These are phyloP conservation scores for Gordius sp. DNA, from an alignment of 2,888 invertebrate species.

Conservation along the genomic window DNA sequence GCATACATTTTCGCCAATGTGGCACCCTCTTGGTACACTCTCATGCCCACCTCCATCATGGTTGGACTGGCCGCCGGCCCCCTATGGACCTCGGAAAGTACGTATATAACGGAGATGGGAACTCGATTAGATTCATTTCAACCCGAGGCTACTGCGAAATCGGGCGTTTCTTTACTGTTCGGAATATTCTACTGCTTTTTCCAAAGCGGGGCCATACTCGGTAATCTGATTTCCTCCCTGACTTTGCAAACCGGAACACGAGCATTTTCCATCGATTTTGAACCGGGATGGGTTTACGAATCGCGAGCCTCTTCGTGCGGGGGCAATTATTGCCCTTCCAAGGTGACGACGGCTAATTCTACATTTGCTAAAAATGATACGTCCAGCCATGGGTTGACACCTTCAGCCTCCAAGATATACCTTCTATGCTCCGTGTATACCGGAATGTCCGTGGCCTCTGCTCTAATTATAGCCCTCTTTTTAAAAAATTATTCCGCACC, in stretches of 20 bases:
- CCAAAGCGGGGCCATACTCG: not conserved
- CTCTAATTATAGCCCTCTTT: not conserved
- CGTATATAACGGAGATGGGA: not conserved
- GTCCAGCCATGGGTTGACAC: not conserved
- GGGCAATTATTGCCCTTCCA: not conserved
- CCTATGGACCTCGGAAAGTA: not conserved
- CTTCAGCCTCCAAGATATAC: not conserved
- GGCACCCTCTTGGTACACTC: not conserved
- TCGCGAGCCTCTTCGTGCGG: not conserved
- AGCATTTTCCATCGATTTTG: not conserved
- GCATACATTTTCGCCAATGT: not conserved
- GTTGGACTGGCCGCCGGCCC: constrained; percentile 1
- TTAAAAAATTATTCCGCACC: not conserved
- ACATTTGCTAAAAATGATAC: too few relatives aligned
- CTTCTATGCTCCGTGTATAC: not conserved
- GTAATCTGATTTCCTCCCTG: not conserved
- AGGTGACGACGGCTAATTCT: not conserved
- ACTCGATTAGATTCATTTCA: too few relatives aligned
- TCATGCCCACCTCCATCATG: not conserved
- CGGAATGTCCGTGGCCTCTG: not conserved
- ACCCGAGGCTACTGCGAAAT: too few relatives aligned
- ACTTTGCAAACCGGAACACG: not conserved
- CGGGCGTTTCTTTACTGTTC: not conserved
- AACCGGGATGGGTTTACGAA: too few relatives aligned
- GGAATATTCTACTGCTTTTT: constrained; percentile 10